Evolutionary conservation across 2,113 vertebrate species (phyloP).

Genomic region (Prolemur simus): DNA sequence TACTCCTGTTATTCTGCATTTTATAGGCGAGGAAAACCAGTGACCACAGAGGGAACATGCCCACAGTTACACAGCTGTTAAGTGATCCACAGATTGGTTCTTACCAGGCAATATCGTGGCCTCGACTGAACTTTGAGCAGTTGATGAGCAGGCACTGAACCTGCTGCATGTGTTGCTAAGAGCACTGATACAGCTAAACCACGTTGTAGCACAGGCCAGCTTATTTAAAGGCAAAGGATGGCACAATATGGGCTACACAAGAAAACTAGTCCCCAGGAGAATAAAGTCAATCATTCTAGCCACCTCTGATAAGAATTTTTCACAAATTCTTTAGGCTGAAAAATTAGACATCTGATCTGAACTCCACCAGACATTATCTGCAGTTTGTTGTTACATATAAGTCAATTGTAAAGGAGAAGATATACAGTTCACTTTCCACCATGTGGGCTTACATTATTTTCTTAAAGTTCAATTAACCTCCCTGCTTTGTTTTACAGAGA

Average conservation of each 20-base stretch:
- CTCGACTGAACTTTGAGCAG: background rate
- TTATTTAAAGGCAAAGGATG: constrained; percentile 5
- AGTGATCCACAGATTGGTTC: background rate
- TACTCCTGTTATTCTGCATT: background rate
- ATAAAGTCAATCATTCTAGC: constrained; percentile 8
- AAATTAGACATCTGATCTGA: background rate
- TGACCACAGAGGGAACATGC: background rate
- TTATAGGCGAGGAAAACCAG: background rate
- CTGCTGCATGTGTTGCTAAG: background rate
- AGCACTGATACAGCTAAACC: background rate
- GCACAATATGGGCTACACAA: background rate
- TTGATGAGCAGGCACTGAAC: background rate
- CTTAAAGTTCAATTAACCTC: background rate
- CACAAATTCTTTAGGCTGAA: background rate
- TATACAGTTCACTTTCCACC: background rate
- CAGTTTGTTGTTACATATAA: background rate
- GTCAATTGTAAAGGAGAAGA: background rate
- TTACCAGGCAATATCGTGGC: background rate
- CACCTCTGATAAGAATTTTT: background rate
- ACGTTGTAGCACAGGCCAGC: background rate
- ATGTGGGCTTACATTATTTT: background rate
- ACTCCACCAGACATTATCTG: background rate
- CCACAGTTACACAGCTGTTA: background rate
- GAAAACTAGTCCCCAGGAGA: background rate
- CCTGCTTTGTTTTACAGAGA: background rate